A percentile compares a stretch with the other conserved stretches of the same genome.
Conservation (phyloP, 1,140 invertebrate species). For the Oscheius sp. region DNA sequence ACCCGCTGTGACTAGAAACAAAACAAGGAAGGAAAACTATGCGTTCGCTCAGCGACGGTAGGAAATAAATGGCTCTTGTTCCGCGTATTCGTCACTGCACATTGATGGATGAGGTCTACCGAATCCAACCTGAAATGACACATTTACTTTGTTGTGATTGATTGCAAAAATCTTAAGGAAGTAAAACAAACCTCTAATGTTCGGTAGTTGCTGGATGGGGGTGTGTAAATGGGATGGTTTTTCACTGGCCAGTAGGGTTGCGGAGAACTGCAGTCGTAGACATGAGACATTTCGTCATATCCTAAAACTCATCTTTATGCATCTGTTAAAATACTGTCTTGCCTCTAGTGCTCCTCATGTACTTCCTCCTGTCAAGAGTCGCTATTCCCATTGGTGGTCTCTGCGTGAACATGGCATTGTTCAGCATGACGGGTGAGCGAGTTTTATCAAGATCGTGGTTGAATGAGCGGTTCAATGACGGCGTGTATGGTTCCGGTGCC, state of each 20-base stretch:
- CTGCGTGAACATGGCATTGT: slow-evolving; percentile 28
- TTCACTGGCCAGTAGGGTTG: not conserved
- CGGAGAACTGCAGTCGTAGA: slow-evolving; percentile 27
- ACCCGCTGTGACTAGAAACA: slow-evolving; percentile 1
- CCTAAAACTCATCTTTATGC: not conserved
- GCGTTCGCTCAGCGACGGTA: not conserved
- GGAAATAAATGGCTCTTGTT: slow-evolving; percentile 11
- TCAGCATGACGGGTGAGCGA: slow-evolving; percentile 13
- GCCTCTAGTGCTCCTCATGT: slow-evolving; percentile 16
- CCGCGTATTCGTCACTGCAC: slow-evolving; percentile 20
- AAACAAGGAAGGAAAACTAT: not conserved
- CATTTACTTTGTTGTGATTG: not conserved
- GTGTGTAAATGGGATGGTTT: slow-evolving; percentile 16
- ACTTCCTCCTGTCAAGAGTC: slow-evolving; percentile 22
- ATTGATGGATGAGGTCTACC: not conserved
- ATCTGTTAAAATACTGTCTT: not conserved
- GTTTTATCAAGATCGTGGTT: slow-evolving; percentile 4
- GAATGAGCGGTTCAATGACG: slow-evolving; percentile 10
- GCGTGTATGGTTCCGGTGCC: slow-evolving; percentile 19
- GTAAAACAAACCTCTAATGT: slow-evolving; percentile 21
- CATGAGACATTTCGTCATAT: slow-evolving; percentile 23
- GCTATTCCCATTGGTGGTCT: not conserved
- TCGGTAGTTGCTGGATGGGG: slow-evolving; percentile 10
- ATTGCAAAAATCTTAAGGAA: slow-evolving; percentile 9
- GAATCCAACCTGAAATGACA: not conserved